These are phyloP conservation scores for Ochropleura plecta DNA, from an alignment of 2,888 invertebrate species.

Conservation along the genomic window DNA sequence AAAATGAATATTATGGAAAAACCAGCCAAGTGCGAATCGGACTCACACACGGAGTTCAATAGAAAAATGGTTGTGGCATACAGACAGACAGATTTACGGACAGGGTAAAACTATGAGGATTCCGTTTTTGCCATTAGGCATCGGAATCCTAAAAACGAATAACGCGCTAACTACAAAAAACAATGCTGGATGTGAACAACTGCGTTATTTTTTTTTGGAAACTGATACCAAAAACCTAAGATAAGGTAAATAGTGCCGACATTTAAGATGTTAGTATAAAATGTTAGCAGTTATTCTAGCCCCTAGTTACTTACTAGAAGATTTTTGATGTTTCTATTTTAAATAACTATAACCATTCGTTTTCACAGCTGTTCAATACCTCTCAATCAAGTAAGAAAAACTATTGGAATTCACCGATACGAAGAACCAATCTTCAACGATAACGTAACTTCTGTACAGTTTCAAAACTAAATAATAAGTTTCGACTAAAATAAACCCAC, in stretches of 20 bases:
- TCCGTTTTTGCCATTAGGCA: no score
- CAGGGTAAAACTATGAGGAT: no score
- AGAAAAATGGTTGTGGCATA: no score
- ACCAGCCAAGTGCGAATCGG: no score
- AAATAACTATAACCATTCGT: neutral
- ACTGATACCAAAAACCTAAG: neutral
- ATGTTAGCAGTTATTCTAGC: neutral
- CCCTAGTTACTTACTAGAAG: neutral
- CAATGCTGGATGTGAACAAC: neutral
- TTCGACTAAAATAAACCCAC: slow-evolving; percentile 13
- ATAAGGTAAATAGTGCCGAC: neutral
- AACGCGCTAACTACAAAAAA: neutral
- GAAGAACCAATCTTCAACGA: neutral
- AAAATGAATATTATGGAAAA: neutral
- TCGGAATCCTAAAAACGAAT: neutral
- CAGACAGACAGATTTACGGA: no score
- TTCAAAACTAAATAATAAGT: slow-evolving; percentile 18
- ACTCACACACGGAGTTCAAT: no score
- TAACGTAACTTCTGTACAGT: slow-evolving; percentile 2
- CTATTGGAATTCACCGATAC: neutral
- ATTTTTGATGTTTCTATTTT: neutral
- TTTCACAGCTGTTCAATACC: slow-evolving; percentile 21
- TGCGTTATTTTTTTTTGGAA: neutral
- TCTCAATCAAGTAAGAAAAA: neutral
- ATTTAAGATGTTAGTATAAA: neutral